Percentiles rank a stretch among this genome's conserved stretches.
These are phyloP conservation scores for Drosophila paucipuncta DNA, from an alignment of 2,888 invertebrate species.

Conservation along the genomic window DNA sequence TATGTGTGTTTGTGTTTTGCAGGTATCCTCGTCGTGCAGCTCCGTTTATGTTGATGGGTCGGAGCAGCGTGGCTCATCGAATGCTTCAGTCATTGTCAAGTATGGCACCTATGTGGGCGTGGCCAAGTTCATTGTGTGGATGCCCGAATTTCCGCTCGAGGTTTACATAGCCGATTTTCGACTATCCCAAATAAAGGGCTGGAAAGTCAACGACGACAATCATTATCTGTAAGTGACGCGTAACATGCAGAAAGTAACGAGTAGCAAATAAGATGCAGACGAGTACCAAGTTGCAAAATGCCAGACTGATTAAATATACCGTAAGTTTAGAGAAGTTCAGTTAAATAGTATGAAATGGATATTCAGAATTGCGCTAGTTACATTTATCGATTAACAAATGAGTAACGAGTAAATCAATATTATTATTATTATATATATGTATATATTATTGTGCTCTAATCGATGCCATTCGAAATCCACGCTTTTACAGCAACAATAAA, in stretches of 20 bases:
- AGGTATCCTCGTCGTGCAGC: slow-evolving; percentile 98
- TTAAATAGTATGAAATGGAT: background rate
- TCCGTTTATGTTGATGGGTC: slow-evolving; percentile 98
- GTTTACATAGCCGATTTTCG: slow-evolving; percentile 95
- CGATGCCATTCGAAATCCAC: background rate
- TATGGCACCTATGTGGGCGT: slow-evolving; percentile 96
- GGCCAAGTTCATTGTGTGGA: slow-evolving; percentile 97
- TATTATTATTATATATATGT: background rate
- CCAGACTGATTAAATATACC: background rate
- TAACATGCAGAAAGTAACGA: background rate
- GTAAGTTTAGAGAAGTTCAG: background rate
- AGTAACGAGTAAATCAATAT: background rate
- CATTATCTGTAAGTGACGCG: slow-evolving; percentile 84
- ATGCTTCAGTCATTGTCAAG: slow-evolving; percentile 96
- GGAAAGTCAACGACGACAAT: slow-evolving; percentile 95
- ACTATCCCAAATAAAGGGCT: slow-evolving; percentile 96
- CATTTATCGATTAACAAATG: background rate
- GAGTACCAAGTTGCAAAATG: background rate
- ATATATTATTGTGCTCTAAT: background rate
- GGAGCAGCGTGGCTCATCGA: slow-evolving; percentile 96
- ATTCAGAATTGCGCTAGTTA: background rate
- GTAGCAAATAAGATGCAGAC: background rate
- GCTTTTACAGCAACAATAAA: slow-evolving; percentile 85
- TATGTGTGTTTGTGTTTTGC: background rate
- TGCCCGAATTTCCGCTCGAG: slow-evolving; percentile 97